Evolutionary conservation across 64 coral and sea anemone genomes (phyloP), one percentile per base, ranked within the genome.

Genomic region (Stichodactyla mertensii): DNA sequence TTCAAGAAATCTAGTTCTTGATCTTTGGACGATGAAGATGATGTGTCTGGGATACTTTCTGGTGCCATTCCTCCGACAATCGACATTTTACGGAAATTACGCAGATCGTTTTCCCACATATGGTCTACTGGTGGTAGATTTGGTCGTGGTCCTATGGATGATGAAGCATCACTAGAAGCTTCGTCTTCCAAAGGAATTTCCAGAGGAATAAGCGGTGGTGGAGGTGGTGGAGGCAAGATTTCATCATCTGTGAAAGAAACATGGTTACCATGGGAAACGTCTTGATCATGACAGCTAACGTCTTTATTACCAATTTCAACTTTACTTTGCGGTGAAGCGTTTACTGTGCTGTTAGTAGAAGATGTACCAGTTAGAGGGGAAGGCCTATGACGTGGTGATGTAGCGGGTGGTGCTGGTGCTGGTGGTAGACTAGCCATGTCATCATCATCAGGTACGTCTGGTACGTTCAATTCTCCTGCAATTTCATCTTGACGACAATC

Each of bases 401-500:
- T 64, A 15, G 19, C 84, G n/a, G 94, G 94, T 52, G 94, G 84
- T 27, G 94, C 87, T 55, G 94, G 84, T 52, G 90, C 94, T 18
- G 87, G 79, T 55, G 94, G 94, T 64, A 92, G 66, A 54, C 94
- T 95, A 53, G 79, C 84, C 66, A 87, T 86, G 57, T 95, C 87
- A 64, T 95, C 87, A 64, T 95, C 93, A 55, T 88, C 90, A 27
- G 24, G 9, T 31, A 74, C 0, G n/a, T 74, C 69, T 74, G 28
- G 83, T 61, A 16, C 62, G 52, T 45, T 84, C 55, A 28, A 74
- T 74, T 23, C 20, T 31, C 23, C 10, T 26, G 9, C 23, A 11
- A 6, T 74, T 74, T 31, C 69, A 31, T 74, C 56, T 58, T 58
- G 56, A 58, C 0, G 56, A 58, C 14, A 58, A 58, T 58, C 56